These are phyloP conservation scores for Gerosis bhagava DNA, from an alignment of 2,888 invertebrate genomes.

Conservation along the genomic window DNA sequence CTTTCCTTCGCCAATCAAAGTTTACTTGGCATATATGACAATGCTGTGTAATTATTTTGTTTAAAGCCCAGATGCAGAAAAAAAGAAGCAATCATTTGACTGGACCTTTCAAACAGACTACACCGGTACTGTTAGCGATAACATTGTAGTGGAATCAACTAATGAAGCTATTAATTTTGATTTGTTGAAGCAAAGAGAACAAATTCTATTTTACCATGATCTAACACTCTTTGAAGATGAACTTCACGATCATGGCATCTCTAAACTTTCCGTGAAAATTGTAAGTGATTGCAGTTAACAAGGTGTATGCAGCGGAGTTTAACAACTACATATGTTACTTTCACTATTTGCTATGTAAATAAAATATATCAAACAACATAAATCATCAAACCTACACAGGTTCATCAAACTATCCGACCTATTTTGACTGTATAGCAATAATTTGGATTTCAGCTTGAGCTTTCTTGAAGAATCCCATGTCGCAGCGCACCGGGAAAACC, in stretches of 20 bases:
- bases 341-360: too few relatives aligned
- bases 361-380: too few relatives aligned
- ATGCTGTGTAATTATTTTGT: slow-evolving; percentile 9
- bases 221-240: slow-evolving; percentile 98
- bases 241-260: slow-evolving; percentile 97
- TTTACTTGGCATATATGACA: too few relatives aligned
- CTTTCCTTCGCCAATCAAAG: too few relatives aligned
- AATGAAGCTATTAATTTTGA: slow-evolving; percentile 93
- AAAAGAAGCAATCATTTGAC: slow-evolving; percentile 94
- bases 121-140: slow-evolving; percentile 88
- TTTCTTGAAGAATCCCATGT: too few relatives aligned
- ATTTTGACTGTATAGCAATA: too few relatives aligned
- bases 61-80: slow-evolving; percentile 87
- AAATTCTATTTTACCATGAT: slow-evolving; percentile 97
- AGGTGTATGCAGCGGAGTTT: too few relatives aligned
- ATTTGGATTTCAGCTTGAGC: too few relatives aligned
- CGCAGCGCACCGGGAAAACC: too few relatives aligned
- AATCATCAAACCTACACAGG: too few relatives aligned
- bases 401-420: too few relatives aligned
- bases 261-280: slow-evolving; percentile 95
- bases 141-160: slow-evolving; percentile 83
- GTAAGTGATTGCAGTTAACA: slow-evolving; percentile 88
- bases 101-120: slow-evolving; percentile 99
- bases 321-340: too few relatives aligned
- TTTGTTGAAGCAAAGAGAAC: slow-evolving; percentile 93